Base-by-base conservation (phyloP, 2,888 invertebrate species). In the Zygaena filipendulae region DNA sequence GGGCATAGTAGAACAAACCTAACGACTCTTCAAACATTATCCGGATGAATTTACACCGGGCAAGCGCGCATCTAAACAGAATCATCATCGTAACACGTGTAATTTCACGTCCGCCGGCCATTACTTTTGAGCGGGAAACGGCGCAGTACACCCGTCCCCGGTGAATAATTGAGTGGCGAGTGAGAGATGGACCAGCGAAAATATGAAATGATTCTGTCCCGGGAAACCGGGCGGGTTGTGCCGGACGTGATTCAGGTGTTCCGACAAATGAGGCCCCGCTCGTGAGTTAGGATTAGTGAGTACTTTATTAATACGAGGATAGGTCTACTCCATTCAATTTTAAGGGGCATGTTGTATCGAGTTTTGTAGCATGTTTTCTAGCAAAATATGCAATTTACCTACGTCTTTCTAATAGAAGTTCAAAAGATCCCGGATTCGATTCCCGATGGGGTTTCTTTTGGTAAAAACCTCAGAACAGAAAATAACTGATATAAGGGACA, bases 71-170 rank as follows among this genome's bases (percentile, higher is more conserved):
- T 55, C 64, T 64, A 67, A 71, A 69, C 70, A 63, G 54, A 52
- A 66, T 63, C 59, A 69, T 68, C 66, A 71, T 72, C 64, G 71
- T 71, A 59, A 66, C 68, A 70, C 67, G 68, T 69, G 74, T 71
- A 70, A 70, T 68, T 64, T 64, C 59, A 52, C 59, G 54, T 64
- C 62, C 64, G 63, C 63, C 64, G 66, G 59, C 57, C 71, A 66
- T 75, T 71, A 72, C 70, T 69, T 70, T 57, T 53, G 54, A 53
- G 56, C 57, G 60, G 61, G 52, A 48, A 52, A 36, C 35, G 27
- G 34, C 37, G 2, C 42, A n/a, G 47, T 36, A 39, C 42, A 45
- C 42, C 36, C 36, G 46, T 39, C 52, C 49, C 54, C 47, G 47
- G 59, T 74, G 69, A 74, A 71, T 74, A 71, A 74, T 71, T 70